A percentile compares a stretch with the other conserved stretches of the same genome.
These are phyloP conservation scores for Frankliniella fusca DNA, from an alignment of 2,888 invertebrate genomes.

Conservation along the genomic window DNA sequence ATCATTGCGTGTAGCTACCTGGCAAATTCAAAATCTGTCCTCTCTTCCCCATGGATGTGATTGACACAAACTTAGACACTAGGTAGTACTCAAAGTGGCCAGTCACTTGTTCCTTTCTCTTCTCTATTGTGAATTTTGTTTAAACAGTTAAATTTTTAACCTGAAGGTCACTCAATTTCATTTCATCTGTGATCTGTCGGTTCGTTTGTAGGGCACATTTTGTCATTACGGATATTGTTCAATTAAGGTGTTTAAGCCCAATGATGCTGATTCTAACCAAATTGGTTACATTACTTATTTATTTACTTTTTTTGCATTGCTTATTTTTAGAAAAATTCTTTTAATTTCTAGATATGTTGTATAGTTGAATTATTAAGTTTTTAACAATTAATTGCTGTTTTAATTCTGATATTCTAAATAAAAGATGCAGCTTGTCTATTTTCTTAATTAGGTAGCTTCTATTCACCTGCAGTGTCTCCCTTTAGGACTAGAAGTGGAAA, in stretches of 20 bases:
- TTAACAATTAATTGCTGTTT: neutral
- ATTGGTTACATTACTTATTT: neutral
- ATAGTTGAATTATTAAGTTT: neutral
- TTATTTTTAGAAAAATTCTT: conserved; percentile 14
- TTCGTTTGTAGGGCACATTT: neutral
- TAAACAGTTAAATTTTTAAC: conserved; percentile 6
- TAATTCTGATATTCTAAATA: too few species aligned
- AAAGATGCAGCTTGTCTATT: too few species aligned
- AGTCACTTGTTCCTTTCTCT: neutral
- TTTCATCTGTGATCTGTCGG: conserved; percentile 9
- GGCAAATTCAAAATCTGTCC: conserved; percentile 42
- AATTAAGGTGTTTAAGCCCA: neutral
- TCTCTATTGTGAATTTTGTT: neutral
- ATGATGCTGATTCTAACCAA: conserved; percentile 29
- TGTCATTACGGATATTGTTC: too few species aligned
- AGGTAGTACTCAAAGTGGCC: conserved; percentile 51
- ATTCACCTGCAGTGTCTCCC: too few species aligned
- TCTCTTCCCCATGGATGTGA: conserved; percentile 51
- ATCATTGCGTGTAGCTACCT: conserved; percentile 51
- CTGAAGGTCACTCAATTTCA: conserved; percentile 48
- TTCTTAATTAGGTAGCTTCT: too few species aligned
- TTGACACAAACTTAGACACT: conserved; percentile 59
- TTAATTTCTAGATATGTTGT: neutral
- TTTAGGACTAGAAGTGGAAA: too few species aligned
- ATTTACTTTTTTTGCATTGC: conserved; percentile 31